Evolutionary conservation across 2,888 invertebrate species (phyloP), one percentile per base, ranked within the genome.

Genomic region (Didymodactylos carnosus): DNA sequence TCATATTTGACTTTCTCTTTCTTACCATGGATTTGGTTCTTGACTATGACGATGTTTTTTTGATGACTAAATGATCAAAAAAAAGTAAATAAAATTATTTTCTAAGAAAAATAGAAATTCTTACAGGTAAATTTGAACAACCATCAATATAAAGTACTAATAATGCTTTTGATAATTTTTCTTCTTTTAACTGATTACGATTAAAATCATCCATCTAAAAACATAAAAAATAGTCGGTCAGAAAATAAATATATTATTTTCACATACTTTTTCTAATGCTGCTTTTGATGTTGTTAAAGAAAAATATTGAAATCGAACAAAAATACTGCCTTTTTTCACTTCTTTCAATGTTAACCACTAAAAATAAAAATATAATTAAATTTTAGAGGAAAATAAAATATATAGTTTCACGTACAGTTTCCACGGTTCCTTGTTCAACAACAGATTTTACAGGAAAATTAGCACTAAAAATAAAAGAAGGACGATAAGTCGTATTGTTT

Each of bases 261-360:
- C n/a, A 29, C 43, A 70, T 53, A 71, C 71, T n/a, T 39, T 51
- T 25, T 74, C 41, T 11, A 74, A n/a, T n/a, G 53, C 35, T 29
- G 39, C 14, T 39, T 41, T 71, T 49, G 71, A 27, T 11, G 51
- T 43, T n/a, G 62, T 39, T 14, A 74, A 40, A 7, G 35, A n/a
- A 46, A 74, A 74, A 53, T 71, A 74, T 41, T 74, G 71, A 19
- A 74, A n/a, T 13, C 39, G 35, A 53, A 74, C 53, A n/a, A 46
- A 39, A 1, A 74, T 19, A n/a, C 53, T 53, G 39, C 74, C 74
- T 71, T 40, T 39, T 35, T 53, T 39, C 0, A 71, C 71, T 29
- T 70, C 71, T 53, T 69, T 62, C 13, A 74, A 71, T 46, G 51
- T 74, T n/a, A 62, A 74, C n/a, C 40, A 29, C 73, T 73, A 70